These are phyloP conservation scores for Antheraea pernyi DNA, from an alignment of 1,140 invertebrate genomes.

Conservation along the genomic window DNA sequence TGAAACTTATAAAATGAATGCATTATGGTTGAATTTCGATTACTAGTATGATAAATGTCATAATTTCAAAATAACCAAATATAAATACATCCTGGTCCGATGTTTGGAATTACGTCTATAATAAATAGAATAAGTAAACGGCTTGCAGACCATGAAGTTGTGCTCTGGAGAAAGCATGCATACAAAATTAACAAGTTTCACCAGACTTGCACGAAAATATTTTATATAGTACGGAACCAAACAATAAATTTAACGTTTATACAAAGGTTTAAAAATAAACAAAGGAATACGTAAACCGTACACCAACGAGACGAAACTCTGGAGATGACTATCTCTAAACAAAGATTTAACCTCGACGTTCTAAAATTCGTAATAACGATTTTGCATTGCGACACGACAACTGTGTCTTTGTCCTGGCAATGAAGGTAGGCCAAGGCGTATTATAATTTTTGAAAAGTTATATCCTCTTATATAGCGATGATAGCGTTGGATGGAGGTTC, in stretches of 20 bases:
- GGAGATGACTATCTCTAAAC: conserved; percentile 6
- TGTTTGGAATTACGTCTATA: no score
- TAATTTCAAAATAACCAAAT: no score
- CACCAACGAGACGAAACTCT: background rate
- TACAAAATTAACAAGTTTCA: background rate
- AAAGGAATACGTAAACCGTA: background rate
- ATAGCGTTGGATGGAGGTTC: no score
- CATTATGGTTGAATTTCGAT: no score
- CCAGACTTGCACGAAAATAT: background rate
- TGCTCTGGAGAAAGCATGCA: conserved; percentile 2
- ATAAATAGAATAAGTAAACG: background rate
- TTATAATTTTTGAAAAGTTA: background rate
- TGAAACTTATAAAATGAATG: no score
- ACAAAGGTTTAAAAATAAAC: conserved; percentile 6
- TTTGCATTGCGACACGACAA: conserved; percentile 7
- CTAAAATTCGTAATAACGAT: background rate
- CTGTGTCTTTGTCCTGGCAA: background rate
- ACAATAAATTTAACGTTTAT: background rate
- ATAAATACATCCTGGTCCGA: no score
- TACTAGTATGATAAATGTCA: no score
- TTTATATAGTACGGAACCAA: background rate
- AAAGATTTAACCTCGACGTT: conserved; percentile 8
- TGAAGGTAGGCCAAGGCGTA: background rate
- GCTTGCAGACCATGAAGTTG: background rate
- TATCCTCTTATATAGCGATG: background rate